Percentiles rank a stretch among this genome's conserved stretches.
These are phyloP conservation scores for Strix uralensis DNA, from an alignment of 2,113 vertebrate genomes.

Conservation along the genomic window DNA sequence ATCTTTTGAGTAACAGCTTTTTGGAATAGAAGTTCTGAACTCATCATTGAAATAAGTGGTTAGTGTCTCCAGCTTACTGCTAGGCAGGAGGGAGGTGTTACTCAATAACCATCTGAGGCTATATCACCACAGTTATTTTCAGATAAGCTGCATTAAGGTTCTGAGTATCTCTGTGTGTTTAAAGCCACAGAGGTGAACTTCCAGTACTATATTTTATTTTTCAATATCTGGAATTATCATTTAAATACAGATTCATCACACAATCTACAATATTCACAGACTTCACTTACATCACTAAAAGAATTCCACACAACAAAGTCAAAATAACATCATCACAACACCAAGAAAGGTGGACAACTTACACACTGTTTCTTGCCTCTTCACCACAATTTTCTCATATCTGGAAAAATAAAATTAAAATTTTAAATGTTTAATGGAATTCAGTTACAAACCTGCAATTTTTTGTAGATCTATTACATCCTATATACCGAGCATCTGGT, in stretches of 20 bases:
- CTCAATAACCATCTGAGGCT: background rate
- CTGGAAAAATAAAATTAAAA: background rate
- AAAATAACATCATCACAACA: background rate
- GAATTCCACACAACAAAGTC: background rate
- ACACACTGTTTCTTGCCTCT: rapidly evolving
- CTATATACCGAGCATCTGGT: background rate
- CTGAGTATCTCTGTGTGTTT: background rate
- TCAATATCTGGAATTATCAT: background rate
- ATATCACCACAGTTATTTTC: background rate
- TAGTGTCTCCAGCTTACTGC: background rate
- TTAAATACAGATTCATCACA: background rate
- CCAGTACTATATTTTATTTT: background rate
- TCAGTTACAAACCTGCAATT: background rate
- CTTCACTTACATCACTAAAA: background rate
- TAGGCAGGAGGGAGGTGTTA: background rate
- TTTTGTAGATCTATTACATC: background rate
- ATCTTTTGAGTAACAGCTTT: background rate
- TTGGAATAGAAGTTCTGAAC: background rate
- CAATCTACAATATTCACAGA: background rate
- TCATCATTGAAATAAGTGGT: background rate
- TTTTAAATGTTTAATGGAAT: background rate
- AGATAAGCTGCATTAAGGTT: background rate
- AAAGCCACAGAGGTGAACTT: background rate
- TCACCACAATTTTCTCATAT: background rate
- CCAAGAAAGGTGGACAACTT: background rate